Conservation (phyloP, 2,888 invertebrate species). For the Chironomus riparius region DNA sequence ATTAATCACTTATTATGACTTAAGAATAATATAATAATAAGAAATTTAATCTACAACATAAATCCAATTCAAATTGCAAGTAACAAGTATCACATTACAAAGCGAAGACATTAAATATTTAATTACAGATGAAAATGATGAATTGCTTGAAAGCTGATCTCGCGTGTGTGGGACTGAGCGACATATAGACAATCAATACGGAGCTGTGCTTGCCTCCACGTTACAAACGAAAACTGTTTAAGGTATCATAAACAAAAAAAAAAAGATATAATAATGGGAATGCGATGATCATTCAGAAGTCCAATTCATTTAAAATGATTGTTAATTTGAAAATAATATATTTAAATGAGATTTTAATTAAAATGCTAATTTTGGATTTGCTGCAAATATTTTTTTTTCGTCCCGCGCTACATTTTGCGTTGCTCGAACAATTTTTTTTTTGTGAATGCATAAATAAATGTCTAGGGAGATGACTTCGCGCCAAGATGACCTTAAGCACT, state of each 20-base stretch:
- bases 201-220: no score
- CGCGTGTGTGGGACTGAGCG: not conserved
- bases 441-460: no score
- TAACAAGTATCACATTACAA: no score
- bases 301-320: not conserved
- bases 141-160: not conserved
- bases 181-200: no score
- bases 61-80: no score
- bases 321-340: not conserved
- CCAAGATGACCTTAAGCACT: not conserved
- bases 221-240: no score
- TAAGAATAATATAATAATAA: no score
- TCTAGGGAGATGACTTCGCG: no score
- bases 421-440: no score
- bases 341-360: conserved; percentile 6
- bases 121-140: conserved; percentile 18
- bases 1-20: no score
- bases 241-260: not conserved
- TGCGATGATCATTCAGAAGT: not conserved
- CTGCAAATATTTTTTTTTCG: not conserved
- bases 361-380: not conserved
- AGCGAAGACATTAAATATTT: not conserved
- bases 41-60: no score
- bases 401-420: no score
- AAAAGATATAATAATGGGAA: not conserved